These are phyloP conservation scores for Acromyrmex heyeri DNA, from an alignment of 1,140 invertebrate genomes.

Conservation along the genomic window DNA sequence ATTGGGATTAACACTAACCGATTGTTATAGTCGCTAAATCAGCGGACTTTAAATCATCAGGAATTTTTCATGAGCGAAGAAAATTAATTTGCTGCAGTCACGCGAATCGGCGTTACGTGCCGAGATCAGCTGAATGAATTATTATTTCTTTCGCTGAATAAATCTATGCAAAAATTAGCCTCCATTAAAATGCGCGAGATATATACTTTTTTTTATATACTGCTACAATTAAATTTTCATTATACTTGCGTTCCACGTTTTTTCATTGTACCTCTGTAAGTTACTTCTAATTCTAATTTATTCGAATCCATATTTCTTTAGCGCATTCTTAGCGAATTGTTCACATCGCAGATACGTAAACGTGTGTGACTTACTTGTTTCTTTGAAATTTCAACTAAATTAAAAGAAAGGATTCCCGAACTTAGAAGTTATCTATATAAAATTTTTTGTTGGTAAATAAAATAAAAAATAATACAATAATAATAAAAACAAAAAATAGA, in stretches of 20 bases:
- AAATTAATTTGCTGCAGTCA: slow-evolving; percentile 58
- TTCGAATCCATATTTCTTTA: neutral
- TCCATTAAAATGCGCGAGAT: slow-evolving; percentile 28
- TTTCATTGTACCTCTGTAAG: neutral
- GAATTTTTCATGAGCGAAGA: slow-evolving; percentile 54
- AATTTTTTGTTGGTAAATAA: too few relatives aligned
- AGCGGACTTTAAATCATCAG: slow-evolving; percentile 43
- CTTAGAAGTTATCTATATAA: too few relatives aligned
- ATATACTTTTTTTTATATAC: slow-evolving; percentile 3
- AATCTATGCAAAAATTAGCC: slow-evolving; percentile 53
- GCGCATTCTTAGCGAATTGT: neutral
- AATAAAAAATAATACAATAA: too few relatives aligned
- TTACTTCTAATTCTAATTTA: neutral
- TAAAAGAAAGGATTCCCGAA: too few relatives aligned
- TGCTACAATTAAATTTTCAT: slow-evolving; percentile 18
- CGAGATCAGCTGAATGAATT: slow-evolving; percentile 26
- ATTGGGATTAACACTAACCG: slow-evolving; percentile 15
- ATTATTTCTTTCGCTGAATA: slow-evolving; percentile 55
- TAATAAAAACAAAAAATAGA: too few relatives aligned
- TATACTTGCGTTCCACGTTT: slow-evolving; percentile 5
- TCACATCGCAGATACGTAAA: neutral
- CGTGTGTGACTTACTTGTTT: neutral
- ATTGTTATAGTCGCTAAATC: slow-evolving; percentile 40
- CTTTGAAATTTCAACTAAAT: neutral
- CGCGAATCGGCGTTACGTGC: slow-evolving; percentile 47